These are phyloP conservation scores for Arnoldichthys spilopterus DNA, from an alignment of 2,797 vertebrate genomes.

Conservation along the genomic window DNA sequence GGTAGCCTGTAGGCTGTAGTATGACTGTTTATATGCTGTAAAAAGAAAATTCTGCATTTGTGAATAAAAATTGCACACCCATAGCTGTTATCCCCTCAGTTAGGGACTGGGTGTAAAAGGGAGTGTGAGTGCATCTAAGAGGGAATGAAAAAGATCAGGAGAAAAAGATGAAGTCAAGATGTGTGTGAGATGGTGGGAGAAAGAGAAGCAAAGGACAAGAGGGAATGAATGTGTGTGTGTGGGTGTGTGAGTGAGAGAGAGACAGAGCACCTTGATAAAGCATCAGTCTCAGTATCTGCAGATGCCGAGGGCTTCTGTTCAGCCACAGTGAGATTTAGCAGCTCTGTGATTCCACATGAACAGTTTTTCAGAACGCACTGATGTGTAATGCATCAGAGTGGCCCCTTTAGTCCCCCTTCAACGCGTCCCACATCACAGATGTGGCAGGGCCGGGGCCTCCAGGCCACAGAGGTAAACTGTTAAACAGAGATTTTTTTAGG, in stretches of 20 bases:
- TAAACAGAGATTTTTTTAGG: slow-evolving; percentile 25
- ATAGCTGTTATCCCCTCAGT: too few species aligned
- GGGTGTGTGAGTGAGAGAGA: not conserved
- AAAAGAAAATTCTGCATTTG: too few species aligned
- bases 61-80: too few species aligned
- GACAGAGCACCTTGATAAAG: slow-evolving; percentile 32
- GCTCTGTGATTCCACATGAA: slow-evolving; percentile 39
- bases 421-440: not conserved
- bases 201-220: not conserved
- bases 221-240: not conserved
- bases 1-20: too few species aligned
- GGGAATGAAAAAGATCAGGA: not conserved
- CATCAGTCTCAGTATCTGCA: slow-evolving; percentile 30
- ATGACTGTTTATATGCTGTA: too few species aligned
- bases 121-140: not conserved
- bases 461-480: slow-evolving; percentile 25
- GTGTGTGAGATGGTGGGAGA: not conserved
- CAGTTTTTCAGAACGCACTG: slow-evolving; percentile 36
- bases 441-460: not conserved
- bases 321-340: slow-evolving; percentile 23
- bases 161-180: too few species aligned
- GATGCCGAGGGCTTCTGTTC: slow-evolving; percentile 23
- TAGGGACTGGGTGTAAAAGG: too few species aligned
- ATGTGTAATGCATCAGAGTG: slow-evolving; percentile 31
- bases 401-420: slow-evolving; percentile 9